phyloP scores from a whole-genome alignment of 92 coral and sea anemone genomes.

The Phenganax stokvisi region DNA sequence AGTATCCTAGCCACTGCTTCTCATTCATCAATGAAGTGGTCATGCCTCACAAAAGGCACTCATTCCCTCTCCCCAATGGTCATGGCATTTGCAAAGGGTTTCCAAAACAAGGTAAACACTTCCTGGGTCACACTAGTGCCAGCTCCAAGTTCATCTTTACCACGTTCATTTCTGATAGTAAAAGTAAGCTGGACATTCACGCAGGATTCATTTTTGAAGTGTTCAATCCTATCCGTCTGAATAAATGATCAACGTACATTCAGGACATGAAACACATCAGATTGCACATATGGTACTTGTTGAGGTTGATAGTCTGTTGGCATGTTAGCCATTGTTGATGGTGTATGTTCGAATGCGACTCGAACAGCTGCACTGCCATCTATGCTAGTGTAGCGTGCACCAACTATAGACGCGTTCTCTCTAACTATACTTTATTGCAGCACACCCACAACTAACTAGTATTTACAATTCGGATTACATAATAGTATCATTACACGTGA shows the following conservation, averaged over 20 bases:
- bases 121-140: conserved; percentile 36
- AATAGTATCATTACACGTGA: too few relatives aligned
- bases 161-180: conserved; percentile 24
- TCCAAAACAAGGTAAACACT: conserved; percentile 49
- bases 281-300: neutral
- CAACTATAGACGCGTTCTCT: too few relatives aligned
- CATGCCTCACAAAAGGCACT: conserved; percentile 56
- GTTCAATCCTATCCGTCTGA: conserved; percentile 38
- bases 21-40: conserved; percentile 62
- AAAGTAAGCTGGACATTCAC: conserved; percentile 22
- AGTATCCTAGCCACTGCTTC: conserved; percentile 58
- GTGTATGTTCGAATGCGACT: neutral
- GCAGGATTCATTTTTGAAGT: conserved; percentile 41
- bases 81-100: conserved; percentile 45
- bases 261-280: conserved; percentile 19
- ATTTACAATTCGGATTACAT: too few relatives aligned
- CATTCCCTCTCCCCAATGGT: conserved; percentile 56
- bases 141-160: conserved; percentile 17
- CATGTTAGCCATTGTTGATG: neutral
- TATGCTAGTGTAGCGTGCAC: neutral
- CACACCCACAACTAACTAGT: too few relatives aligned
- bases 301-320: conserved; percentile 16
- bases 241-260: conserved; percentile 43
- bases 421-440: too few relatives aligned
- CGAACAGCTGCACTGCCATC: neutral